Conservation (phyloP, 2,797 vertebrate species). For the Aphelocoma californica region DNA sequence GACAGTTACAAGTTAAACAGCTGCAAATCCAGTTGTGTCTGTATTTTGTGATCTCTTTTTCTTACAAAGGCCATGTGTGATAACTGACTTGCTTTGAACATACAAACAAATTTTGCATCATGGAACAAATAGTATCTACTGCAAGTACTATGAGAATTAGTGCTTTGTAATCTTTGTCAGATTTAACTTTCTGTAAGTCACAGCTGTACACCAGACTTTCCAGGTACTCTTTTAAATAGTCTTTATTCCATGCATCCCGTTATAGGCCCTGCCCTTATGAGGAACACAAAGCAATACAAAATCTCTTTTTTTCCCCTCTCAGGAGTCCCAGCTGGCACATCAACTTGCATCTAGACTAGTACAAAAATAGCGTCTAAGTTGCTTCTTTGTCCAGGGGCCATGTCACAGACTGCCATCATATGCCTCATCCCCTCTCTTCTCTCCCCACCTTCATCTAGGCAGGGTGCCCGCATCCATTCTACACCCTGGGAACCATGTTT, state of each 20-base stretch:
- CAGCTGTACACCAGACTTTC: not conserved
- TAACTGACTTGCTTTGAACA: not conserved
- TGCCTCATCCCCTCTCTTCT: not conserved
- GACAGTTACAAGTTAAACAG: slow-evolving; percentile 12
- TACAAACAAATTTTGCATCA: not conserved
- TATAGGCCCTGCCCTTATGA: not conserved
- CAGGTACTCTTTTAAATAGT: not conserved
- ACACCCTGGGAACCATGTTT: fast-evolving
- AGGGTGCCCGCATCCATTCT: not conserved
- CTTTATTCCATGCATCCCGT: not conserved
- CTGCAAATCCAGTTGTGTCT: slow-evolving; percentile 31
- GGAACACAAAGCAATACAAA: not conserved
- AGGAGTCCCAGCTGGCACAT: not conserved
- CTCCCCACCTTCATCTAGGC: not conserved
- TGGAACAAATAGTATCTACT: not conserved
- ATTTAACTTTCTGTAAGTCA: not conserved
- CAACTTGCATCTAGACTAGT: not conserved
- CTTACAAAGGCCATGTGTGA: slow-evolving; percentile 18
- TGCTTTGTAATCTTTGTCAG: not conserved
- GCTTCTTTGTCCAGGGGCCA: not conserved
- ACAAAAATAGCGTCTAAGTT: not conserved
- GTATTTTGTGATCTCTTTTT: not conserved
- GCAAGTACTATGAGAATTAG: not conserved
- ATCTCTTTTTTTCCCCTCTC: not conserved
- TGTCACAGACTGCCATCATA: not conserved